A percentile compares a stretch with the other conserved stretches of the same genome.
Evolutionary conservation across 2,113 vertebrate species (phyloP).

Genomic region (Oenanthe oenanthe): DNA sequence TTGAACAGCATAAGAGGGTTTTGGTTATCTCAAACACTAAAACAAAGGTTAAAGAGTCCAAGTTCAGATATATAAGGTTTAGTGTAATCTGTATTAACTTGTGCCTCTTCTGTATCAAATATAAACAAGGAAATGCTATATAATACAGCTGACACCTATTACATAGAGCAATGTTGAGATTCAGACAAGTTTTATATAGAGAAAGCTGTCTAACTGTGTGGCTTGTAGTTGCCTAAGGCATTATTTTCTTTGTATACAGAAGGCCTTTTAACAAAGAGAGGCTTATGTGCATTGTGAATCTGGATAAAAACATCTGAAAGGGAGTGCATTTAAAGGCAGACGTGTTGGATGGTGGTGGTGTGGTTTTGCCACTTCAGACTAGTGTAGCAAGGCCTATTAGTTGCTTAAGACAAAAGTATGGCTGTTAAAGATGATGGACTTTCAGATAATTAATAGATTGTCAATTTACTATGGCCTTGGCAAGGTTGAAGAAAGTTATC

Average conservation of each 20-base stretch:
- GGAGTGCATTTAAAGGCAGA: not conserved
- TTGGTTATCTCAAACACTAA: too few species aligned
- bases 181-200: not conserved
- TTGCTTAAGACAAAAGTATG: not conserved
- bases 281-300: constrained; percentile 10
- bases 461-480: not conserved
- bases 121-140: not conserved
- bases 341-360: not conserved
- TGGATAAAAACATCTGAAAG: constrained; percentile 20
- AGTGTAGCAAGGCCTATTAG: not conserved
- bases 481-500: not conserved
- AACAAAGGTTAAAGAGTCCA: not conserved
- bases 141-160: not conserved
- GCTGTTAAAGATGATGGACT: not conserved
- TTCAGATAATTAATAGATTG: not conserved
- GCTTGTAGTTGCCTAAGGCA: not conserved
- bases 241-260: constrained; percentile 28
- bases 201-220: not conserved
- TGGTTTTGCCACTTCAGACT: not conserved
- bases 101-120: not conserved
- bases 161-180: not conserved
- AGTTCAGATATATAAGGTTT: not conserved
- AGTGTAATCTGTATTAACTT: not conserved
- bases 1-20: too few species aligned
- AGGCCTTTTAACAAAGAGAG: constrained; percentile 35